Base-by-base conservation (phyloP, 2,888 invertebrate species). In the Coelinius sp. region DNA sequence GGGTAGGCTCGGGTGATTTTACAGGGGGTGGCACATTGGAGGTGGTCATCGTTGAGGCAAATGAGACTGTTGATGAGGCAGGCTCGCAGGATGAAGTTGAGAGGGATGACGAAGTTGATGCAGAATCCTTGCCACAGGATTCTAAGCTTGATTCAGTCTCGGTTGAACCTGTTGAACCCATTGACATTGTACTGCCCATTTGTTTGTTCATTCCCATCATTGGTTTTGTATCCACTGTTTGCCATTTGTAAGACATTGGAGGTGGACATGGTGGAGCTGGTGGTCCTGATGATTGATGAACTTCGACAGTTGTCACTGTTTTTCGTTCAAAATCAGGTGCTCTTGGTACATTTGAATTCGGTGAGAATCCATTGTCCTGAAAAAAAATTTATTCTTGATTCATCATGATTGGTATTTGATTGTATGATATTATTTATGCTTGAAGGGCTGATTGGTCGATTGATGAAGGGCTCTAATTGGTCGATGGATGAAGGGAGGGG, bases 241-340 rank as follows among this genome's bases (percentile, higher is more conserved):
- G 83, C 86, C 86, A 87, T 76, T 87, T 87, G 74, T 84, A 86
- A 25, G 86, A 83, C 70, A 87, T 77, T 25, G 85, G 83, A 4
- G 84, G 84, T 79, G 83, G 80, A 44, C 79, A 81, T 20, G 87
- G 87, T 0, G 87, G 87, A 4, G 86, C 86, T 7, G 87, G 87
- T 62, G 87, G 87, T 73, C 84, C 84, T 53, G 81, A 80, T 6
- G 83, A 79, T 79, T 91, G 90, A 84, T 94, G 94, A n/a, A 94
- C 94, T 86, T 94, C 94, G 7, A 94, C 94, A 24, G 93, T 92
- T 31, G 87, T 86, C 71, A 94, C 92, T 20, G 88, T 88, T 68
- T 88, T 88, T 20, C 92, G 93, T 86, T 94, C 93, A 73, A 88
- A 89, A 77, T 91, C 90, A 4, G 41, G 41, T 1, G 38, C 41